These are phyloP conservation scores for Ophiothrix spiculata DNA, from an alignment of 35 echinoderm and acorn worm species.

Conservation along the genomic window DNA sequence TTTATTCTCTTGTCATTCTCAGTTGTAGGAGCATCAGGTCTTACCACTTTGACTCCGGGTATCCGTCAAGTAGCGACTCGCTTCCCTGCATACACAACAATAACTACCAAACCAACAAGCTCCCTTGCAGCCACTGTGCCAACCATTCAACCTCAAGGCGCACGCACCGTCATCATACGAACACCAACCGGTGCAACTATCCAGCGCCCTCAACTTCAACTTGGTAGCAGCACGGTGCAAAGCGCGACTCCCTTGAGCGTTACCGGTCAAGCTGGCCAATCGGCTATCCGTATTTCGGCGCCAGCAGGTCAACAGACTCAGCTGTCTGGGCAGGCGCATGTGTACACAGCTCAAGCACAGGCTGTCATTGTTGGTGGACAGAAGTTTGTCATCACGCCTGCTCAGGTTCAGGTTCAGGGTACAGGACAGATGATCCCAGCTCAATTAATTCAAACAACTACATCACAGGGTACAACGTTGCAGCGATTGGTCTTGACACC, in stretches of 20 bases:
- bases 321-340: constrained; percentile 82
- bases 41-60: background rate
- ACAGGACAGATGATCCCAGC: constrained; percentile 91
- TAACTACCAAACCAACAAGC: constrained; percentile 9
- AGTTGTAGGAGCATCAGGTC: background rate
- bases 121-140: constrained; percentile 5
- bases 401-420: constrained; percentile 85
- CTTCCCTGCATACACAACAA: constrained; percentile 19
- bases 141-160: background rate
- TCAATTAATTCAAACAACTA: constrained; percentile 87
- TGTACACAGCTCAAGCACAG: constrained; percentile 88
- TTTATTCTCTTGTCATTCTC: background rate
- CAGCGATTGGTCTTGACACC: constrained; percentile 91
- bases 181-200: background rate
- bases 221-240: background rate
- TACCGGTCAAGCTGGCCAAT: background rate
- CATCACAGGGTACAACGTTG: constrained; percentile 76
- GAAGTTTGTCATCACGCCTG: constrained; percentile 94
- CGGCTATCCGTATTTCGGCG: background rate
- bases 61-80: background rate
- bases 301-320: constrained; percentile 33
- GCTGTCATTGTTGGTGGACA: constrained; percentile 87
- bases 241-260: background rate
- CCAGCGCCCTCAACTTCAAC: background rate
- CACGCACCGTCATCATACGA: constrained; percentile 6